Evolutionary conservation across 2,888 invertebrate genomes (phyloP).

Genomic region (Masnerella sp.): DNA sequence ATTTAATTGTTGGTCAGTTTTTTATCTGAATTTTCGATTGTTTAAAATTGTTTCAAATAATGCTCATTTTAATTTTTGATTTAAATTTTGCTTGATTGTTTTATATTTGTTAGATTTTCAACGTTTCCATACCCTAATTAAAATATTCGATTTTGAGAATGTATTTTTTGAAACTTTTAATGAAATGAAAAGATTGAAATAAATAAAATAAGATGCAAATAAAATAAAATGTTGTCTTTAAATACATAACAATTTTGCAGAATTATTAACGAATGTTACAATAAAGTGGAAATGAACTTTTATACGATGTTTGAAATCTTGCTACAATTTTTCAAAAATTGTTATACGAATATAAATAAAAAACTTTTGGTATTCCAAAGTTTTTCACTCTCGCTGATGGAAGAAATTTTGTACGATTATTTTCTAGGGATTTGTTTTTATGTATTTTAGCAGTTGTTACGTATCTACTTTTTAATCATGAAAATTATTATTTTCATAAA

Average conservation of each 20-base stretch:
- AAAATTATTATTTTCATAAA: too few species aligned
- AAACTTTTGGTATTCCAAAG: slow-evolving; percentile 15
- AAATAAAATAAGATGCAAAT: background rate
- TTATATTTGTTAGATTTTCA: slow-evolving; percentile 5
- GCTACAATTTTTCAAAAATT: slow-evolving; percentile 33
- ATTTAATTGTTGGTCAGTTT: too few species aligned
- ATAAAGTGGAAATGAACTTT: slow-evolving; percentile 23
- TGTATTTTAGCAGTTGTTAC: slow-evolving; percentile 24
- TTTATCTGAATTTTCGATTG: too few species aligned
- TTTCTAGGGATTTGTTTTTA: slow-evolving; percentile 38
- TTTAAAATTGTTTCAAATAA: slow-evolving; percentile 1
- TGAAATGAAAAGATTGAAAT: background rate
- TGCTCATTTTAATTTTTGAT: background rate
- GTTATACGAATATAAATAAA: slow-evolving; percentile 17
- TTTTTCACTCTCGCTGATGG: slow-evolving; percentile 6
- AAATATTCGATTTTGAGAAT: slow-evolving; percentile 13
- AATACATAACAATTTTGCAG: slow-evolving; percentile 21
- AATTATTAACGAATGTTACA: slow-evolving; percentile 36
- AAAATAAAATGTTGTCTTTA: slow-evolving; percentile 22
- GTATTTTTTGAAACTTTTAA: slow-evolving; percentile 10
- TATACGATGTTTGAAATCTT: slow-evolving; percentile 32
- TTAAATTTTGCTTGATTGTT: slow-evolving; percentile 14
- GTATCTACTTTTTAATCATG: slow-evolving; percentile 17
- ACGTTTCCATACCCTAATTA: slow-evolving; percentile 30
- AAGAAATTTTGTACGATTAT: slow-evolving; percentile 31